Evolutionary conservation across 2,797 vertebrate species (phyloP).

Genomic region (Myotis pilosus): DNA sequence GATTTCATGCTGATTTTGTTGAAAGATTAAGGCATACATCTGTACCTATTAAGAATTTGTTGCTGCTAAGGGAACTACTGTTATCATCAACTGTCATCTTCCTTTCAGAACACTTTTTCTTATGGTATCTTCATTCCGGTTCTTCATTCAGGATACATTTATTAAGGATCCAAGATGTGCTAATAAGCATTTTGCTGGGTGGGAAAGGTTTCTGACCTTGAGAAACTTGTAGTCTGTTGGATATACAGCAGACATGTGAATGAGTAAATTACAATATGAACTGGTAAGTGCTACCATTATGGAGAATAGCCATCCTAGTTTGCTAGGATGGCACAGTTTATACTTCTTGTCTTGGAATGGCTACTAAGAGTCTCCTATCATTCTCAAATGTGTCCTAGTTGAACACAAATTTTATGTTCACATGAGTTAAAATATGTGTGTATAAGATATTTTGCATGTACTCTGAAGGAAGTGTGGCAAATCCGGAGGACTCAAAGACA

Average conservation of each 20-base stretch:
- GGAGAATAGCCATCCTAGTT: background rate
- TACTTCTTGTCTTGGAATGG: background rate
- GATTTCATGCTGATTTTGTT: background rate
- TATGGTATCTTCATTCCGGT: background rate
- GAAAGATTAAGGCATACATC: background rate
- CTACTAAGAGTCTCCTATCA: background rate
- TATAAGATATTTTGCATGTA: background rate
- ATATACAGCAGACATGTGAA: background rate
- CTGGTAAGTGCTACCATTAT: background rate
- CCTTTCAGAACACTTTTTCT: conserved; percentile 5
- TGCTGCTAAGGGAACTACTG: background rate
- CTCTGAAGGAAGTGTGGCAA: background rate
- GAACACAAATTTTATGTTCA: background rate
- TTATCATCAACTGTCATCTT: background rate
- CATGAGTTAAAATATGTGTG: background rate
- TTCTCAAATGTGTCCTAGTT: background rate
- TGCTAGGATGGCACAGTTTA: background rate
- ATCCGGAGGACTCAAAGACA: background rate
- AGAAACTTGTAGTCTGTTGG: background rate
- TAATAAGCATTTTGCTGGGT: background rate
- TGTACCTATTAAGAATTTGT: background rate
- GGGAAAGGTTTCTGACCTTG: background rate
- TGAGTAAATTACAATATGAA: background rate
- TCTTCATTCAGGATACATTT: conserved; percentile 10
- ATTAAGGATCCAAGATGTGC: conserved; percentile 22